Evolutionary conservation across 2,888 invertebrate species (phyloP), one percentile per base, ranked within the genome.

Genomic region (Pelosia muscerda): DNA sequence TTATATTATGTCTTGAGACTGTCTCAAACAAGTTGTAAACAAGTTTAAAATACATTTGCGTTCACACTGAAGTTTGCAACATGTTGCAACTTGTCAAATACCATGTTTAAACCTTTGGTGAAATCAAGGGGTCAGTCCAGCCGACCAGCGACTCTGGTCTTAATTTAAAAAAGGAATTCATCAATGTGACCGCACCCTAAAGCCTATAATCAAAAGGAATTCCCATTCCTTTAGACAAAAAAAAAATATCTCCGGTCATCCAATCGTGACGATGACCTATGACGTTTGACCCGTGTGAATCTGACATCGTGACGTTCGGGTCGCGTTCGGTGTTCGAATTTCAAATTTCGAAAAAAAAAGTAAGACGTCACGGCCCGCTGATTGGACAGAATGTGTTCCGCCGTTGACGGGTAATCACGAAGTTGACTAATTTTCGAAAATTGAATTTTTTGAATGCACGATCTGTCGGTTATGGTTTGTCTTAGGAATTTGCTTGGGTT

Each of bases 261-360:
- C 83, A 81, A 78, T 83, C 88, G 85, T 87, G 88, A 84, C 84
- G 83, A 83, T 86, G 88, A 87, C 86, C 88, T 82, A 79, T 84
- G 86, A 86, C 85, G 77, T 76, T 66, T 89, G 90, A 91, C 91
- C 92, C 92, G 92, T 92, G 92, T 90, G 92, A 92, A 92, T 83
- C 88, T 89, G 87, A 87, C 90, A 90, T 91, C 92, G 92, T 92
- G 92, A 90, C 81, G 85, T 84, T 84, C 81, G 77, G 83, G 84
- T 83, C 82, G 84, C 81, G 84, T 84, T 88, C 84, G 82, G 79
- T 84, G 85, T 87, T 88, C 82, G 63, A 69, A 66, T 72, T 87
- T 88, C 82, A 59, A 69, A 66, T 72, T 76, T 78, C 63, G 49
- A n/a, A 65, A 76, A 73, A 62, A 63, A 87, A 84, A 83, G 78